A percentile compares a stretch with the other conserved stretches of the same genome.
Evolutionary conservation across 2,113 vertebrate genomes (phyloP).

Genomic region (Felis catus): F.catus_Fca126_mat1.0 CM031419.1:77193501-77194000

Average conservation of each 20-base stretch:
- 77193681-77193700: background rate
- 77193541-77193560: background rate
- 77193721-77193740: background rate
- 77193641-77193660: background rate
- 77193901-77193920: background rate
- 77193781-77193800: background rate
- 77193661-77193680: background rate
- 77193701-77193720: background rate
- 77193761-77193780: background rate
- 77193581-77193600: background rate
- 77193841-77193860: background rate
- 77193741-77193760: background rate
- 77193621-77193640: background rate
- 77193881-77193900: background rate
- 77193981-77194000: background rate
- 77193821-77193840: background rate
- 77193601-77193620: background rate
- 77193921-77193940: background rate
- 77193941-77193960: background rate
- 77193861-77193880: background rate
- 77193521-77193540: background rate
- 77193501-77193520: background rate
- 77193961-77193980: background rate
- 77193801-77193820: background rate
- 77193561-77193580: conserved; percentile 1